These are phyloP conservation scores for Leptinotarsa juncta DNA, from an alignment of 2,888 invertebrate species.

Conservation along the genomic window DNA sequence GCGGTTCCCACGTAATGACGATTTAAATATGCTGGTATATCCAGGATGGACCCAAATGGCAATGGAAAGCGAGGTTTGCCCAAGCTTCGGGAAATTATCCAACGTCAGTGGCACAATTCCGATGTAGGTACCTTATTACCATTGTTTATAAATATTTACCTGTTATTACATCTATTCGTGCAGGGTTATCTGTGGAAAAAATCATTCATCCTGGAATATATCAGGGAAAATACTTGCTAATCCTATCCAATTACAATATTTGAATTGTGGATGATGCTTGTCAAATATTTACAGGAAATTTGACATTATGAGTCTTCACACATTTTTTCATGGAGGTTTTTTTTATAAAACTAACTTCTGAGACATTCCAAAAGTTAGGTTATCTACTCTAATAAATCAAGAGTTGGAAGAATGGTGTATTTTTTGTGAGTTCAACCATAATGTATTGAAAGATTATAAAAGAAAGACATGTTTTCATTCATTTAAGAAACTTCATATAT, in stretches of 20 bases:
- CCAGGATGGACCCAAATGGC: slow-evolving; percentile 68
- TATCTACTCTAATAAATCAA: background rate
- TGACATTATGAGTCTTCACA: background rate
- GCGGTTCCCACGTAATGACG: slow-evolving; percentile 32
- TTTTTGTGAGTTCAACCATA: too few species aligned
- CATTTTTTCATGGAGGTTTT: too few species aligned
- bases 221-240: background rate
- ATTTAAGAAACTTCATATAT: too few species aligned
- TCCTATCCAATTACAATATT: background rate
- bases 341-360: background rate
- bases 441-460: too few species aligned
- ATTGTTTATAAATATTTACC: slow-evolving; percentile 14
- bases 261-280: slow-evolving; percentile 2
- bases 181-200: background rate
- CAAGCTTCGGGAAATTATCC: slow-evolving; percentile 72
- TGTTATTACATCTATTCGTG: background rate
- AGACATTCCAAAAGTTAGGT: background rate
- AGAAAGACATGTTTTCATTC: too few species aligned
- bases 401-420: background rate
- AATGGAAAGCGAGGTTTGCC: slow-evolving; percentile 73
- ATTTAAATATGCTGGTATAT: slow-evolving; percentile 44
- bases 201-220: background rate
- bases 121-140: slow-evolving; percentile 68
- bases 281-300: background rate
- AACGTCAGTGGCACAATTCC: slow-evolving; percentile 77